Base-by-base conservation (phyloP, 1,140 invertebrate species). In the Zaprionus ghesquierei region DNA sequence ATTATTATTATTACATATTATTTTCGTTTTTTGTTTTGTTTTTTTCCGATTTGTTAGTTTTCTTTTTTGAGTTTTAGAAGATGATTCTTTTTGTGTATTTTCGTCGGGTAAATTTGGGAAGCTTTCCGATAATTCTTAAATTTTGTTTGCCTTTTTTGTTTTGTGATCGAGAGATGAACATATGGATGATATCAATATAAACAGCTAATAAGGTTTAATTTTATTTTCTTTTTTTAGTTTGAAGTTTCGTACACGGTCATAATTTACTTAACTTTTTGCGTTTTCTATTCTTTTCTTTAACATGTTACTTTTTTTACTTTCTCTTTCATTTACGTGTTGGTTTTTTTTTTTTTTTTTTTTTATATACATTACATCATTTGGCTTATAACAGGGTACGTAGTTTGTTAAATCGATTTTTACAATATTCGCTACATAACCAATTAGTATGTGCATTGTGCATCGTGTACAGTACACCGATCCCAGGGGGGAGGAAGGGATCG, bases 361-460 rank as follows among this genome's bases (percentile, higher is more conserved):
- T 69, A 69, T 69, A 20, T 69, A 69, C 55, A 65, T 20, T 69
- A 61, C 65, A 69, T 54, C 33, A 54, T 62, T 69, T 69, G 66
- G 66, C 66, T 62, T 69, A 46, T 44, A 69, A 69, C 59, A 69
- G 59, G 61, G 20, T 62, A 20, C 53, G 59, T 20, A 54, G 58
- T 55, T 53, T 64, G 50, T 44, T 27, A 35, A 55, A 35, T 44
- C 61, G 61, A 69, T 44, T 46, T 46, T 62, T 69, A 69, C 66
- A 69, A 22, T 44, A 69, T 63, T 54, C 58, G 50, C 59, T 63
- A 63, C 27, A 49, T 49, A 49, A 63, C 50, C 22, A 33, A 10
- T 18, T 61, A 22, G 41, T 22, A 41, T n/a, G 35, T 41, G 35
- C 35, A 18, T 6, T 15, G n/a, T 41, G 35, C n/a, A 41, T 41